Conservation (phyloP, 2,888 invertebrate species). For the Prosapia bicincta region DNA sequence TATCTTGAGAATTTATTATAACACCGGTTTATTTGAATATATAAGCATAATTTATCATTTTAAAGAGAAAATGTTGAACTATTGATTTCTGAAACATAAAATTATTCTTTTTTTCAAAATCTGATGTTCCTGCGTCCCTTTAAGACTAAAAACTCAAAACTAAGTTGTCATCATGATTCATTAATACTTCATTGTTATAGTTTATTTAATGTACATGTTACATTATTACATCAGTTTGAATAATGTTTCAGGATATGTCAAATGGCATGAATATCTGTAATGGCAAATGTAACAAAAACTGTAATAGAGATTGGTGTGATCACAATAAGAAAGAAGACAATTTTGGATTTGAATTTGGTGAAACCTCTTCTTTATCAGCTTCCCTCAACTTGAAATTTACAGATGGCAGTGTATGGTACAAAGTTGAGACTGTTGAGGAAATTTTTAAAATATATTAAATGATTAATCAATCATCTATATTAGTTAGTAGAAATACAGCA, state of each 20-base stretch:
- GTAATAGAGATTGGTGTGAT: background rate
- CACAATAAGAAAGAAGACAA: background rate
- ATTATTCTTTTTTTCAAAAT: no score
- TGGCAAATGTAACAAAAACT: background rate
- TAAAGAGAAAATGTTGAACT: no score
- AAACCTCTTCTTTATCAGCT: background rate
- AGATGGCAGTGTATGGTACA: slow-evolving; percentile 52
- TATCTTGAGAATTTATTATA: no score
- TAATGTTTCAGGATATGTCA: slow-evolving; percentile 7
- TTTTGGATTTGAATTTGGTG: slow-evolving; percentile 5
- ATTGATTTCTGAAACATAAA: no score
- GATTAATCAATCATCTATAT: slow-evolving; percentile 51
- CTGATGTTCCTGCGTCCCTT: no score
- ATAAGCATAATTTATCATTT: no score
- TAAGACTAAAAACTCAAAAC: no score
- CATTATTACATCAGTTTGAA: no score
- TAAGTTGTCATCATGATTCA: no score
- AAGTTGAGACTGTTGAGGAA: slow-evolving; percentile 53
- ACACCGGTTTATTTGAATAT: no score
- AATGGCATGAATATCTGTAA: background rate
- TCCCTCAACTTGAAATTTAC: slow-evolving; percentile 39
- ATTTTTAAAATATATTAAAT: slow-evolving; percentile 54
- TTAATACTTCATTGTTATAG: no score
- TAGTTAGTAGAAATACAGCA: slow-evolving; percentile 72
- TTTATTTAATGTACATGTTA: no score